These are phyloP conservation scores for Drosophila bipectinata DNA, from an alignment of 1,140 invertebrate genomes.

Conservation along the genomic window DNA sequence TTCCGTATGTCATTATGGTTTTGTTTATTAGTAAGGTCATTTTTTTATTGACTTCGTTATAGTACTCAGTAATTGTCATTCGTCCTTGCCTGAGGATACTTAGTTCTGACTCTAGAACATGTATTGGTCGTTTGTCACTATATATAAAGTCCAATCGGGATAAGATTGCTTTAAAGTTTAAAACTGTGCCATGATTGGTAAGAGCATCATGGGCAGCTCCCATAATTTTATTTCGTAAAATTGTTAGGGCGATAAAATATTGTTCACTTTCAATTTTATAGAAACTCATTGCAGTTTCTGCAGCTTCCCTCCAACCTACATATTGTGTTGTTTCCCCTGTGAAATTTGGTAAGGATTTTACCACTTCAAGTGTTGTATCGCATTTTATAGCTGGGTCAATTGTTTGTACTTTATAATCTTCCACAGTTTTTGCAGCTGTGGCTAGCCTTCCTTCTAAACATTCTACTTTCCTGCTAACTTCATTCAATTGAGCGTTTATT, in stretches of 20 bases:
- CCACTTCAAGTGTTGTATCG: too few relatives aligned
- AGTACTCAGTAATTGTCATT: slow-evolving; percentile 2
- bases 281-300: too few relatives aligned
- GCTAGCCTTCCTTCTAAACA: background rate
- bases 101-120: slow-evolving; percentile 3
- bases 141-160: slow-evolving; percentile 5
- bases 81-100: slow-evolving; percentile 1
- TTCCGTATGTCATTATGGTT: too few relatives aligned
- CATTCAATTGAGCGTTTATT: slow-evolving; percentile 1
- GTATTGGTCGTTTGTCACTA: slow-evolving; percentile 4
- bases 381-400: too few relatives aligned
- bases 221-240: slow-evolving; percentile 2
- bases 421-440: background rate
- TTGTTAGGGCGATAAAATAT: slow-evolving; percentile 8
- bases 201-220: slow-evolving; percentile 1
- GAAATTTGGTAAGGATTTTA: too few relatives aligned
- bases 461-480: slow-evolving; percentile 1
- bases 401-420: background rate
- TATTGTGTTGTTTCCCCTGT: too few relatives aligned
- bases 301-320: too few relatives aligned
- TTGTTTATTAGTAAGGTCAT: slow-evolving; percentile 3
- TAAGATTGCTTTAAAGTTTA: slow-evolving; percentile 9
- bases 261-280: background rate
- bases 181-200: background rate
- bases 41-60: slow-evolving; percentile 18